phyloP scores from a whole-genome alignment of 2,797 vertebrate genomes.

The Anniella stebbinsi region DNA sequence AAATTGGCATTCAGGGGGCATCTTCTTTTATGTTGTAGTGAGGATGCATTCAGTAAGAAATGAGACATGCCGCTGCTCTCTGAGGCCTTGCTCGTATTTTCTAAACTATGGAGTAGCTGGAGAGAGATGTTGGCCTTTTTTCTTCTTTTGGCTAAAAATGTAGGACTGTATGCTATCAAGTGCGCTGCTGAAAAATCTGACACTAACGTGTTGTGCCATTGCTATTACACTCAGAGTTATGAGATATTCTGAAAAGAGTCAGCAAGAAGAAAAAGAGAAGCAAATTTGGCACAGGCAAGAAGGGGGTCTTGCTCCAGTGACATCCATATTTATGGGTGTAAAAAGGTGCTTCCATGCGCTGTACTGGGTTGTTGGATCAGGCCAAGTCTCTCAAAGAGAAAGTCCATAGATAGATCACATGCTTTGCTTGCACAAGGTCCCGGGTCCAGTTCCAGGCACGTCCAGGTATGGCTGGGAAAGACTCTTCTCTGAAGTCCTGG shows the following conservation, averaged over 20 bases:
- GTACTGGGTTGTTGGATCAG: background rate
- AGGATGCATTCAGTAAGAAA: background rate
- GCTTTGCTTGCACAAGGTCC: background rate
- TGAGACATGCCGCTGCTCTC: background rate
- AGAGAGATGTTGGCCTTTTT: background rate
- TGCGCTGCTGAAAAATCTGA: conserved; percentile 7
- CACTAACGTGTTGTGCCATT: background rate
- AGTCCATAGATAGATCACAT: too few relatives aligned
- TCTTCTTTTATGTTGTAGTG: background rate
- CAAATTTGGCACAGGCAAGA: background rate
- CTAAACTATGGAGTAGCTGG: background rate
- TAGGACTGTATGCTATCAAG: background rate
- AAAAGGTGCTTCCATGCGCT: background rate
- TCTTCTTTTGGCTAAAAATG: conserved; percentile 5
- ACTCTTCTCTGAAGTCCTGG: background rate
- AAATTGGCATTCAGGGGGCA: background rate
- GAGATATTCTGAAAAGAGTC: background rate
- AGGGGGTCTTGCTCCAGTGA: background rate
- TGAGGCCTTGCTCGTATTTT: background rate
- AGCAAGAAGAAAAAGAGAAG: background rate
- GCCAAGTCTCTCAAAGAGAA: background rate
- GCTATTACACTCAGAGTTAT: background rate
- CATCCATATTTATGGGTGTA: background rate
- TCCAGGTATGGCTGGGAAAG: background rate
- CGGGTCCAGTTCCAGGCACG: too few relatives aligned